Base-by-base conservation (phyloP, 2,888 invertebrate genomes). In the Watsonalla cultraria region DNA sequence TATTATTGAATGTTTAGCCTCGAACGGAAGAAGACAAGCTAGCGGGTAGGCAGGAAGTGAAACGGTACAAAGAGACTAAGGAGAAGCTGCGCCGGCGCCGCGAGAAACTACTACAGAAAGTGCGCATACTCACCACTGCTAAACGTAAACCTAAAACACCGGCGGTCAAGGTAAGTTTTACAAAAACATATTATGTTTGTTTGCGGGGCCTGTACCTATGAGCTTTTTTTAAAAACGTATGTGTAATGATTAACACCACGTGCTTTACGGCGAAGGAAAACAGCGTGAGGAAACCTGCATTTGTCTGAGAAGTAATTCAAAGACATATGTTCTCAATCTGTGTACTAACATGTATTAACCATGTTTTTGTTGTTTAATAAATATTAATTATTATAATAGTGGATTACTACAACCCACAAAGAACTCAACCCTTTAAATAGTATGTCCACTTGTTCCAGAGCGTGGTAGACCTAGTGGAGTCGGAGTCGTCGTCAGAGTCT, bases 51-150 rank as follows among this genome's bases (percentile, higher is more conserved):
- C 82, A 94, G 57, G 95, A 95, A 73, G 92, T 94, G 60, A 94
- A 94, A 72, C 92, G 94, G 51, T 96, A 96, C 80, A 94, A 94
- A 76, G 94, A 95, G 71, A 95, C 95, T 45, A 96, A 96, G 74
- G 96, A 96, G 73, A 95, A 95, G 78, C 84, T 96, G 59, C 92
- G 95, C 7, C 92, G 94, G 33, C 92, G 94, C 55, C 93, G 94
- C 56, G 94, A 94, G 77, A 76, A 85, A 45, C 69, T 92, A 45
- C 68, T 89, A 64, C 91, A 91, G 62, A 77, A 77, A 51, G 82
- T 85, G 39, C 76, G 81, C 0, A 55, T 79, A 24, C 64, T 83
- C 13, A 76, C 83, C 7, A 69, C 74, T 6, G 69, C 71, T 49
- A 76, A 74, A 51, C 70, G 73, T 35, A 69, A 67, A 47, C 68